These are phyloP conservation scores for Rhagonycha fulva DNA, from an alignment of 2,888 invertebrate genomes.

Conservation along the genomic window DNA sequence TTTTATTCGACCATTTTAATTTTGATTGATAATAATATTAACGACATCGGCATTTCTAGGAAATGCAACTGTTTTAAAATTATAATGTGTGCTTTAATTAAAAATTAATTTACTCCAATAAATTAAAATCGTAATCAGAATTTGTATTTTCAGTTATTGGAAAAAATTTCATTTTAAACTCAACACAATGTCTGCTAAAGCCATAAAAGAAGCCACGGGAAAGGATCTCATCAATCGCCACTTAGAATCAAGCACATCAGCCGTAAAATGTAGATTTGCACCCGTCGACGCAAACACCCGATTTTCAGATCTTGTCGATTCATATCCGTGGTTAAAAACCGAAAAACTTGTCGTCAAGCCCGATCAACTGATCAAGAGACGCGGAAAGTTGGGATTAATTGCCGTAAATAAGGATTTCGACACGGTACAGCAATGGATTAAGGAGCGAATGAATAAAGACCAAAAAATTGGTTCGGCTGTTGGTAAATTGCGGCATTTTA, in stretches of 20 bases:
- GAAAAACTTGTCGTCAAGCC: constrained; percentile 96
- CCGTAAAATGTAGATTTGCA: constrained; percentile 80
- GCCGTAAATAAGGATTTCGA: constrained; percentile 87
- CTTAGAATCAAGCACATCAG: constrained; percentile 66
- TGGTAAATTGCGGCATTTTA: constrained; percentile 90
- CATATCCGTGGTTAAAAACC: constrained; percentile 85
- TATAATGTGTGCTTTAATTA: background rate
- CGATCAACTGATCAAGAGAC: constrained; percentile 96
- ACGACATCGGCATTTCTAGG: background rate
- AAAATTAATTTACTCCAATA: background rate
- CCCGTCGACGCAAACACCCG: constrained; percentile 77
- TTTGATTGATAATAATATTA: background rate
- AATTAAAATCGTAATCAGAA: background rate
- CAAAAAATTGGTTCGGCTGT: constrained; percentile 85
- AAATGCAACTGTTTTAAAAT: background rate
- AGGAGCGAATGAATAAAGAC: constrained; percentile 80
- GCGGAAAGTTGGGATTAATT: constrained; percentile 96
- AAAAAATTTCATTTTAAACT: background rate
- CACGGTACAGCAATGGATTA: constrained; percentile 85
- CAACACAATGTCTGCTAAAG: constrained; percentile 89
- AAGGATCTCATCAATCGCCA: constrained; percentile 89
- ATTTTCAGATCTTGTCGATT: constrained; percentile 74
- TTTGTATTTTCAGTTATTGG: background rate
- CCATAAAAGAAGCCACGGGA: constrained; percentile 92
- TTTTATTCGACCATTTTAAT: background rate